Conservation (phyloP, 2,113 vertebrate species). For the Silurus meridionalis region DNA sequence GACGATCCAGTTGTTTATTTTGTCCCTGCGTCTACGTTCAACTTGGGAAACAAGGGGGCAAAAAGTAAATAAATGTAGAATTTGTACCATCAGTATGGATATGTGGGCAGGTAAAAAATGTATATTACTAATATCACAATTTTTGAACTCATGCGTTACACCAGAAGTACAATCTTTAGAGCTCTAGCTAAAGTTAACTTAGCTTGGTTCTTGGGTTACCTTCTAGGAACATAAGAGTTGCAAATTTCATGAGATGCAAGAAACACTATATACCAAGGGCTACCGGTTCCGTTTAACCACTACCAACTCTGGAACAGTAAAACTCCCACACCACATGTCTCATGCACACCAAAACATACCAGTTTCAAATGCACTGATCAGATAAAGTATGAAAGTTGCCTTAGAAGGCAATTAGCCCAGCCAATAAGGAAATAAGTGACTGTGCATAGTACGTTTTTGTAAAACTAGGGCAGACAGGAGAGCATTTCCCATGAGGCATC, state of each 20-base stretch:
- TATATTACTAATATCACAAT: not conserved
- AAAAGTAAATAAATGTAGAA: not conserved
- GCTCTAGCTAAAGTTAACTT: not conserved
- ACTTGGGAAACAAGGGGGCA: conserved; percentile 68
- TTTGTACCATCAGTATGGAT: not conserved
- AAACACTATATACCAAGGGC: too few species aligned
- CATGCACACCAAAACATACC: not conserved
- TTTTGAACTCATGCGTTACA: not conserved
- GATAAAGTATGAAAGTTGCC: too few species aligned
- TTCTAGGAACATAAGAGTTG: not conserved
- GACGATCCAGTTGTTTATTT: conserved; percentile 98
- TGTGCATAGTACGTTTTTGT: not conserved
- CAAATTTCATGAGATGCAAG: not conserved
- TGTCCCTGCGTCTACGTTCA: conserved; percentile 89
- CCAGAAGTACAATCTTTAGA: not conserved
- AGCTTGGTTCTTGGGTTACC: not conserved
- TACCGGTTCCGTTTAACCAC: not conserved
- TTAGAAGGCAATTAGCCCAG: not conserved
- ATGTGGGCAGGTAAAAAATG: not conserved
- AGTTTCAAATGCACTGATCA: too few species aligned
- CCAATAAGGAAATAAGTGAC: not conserved
- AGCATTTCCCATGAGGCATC: not conserved
- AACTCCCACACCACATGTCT: not conserved
- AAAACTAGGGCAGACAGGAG: not conserved
- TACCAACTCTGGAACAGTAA: not conserved